phyloP scores from a whole-genome alignment of 2,113 vertebrate species.

The Eurystomus gularis region DNA sequence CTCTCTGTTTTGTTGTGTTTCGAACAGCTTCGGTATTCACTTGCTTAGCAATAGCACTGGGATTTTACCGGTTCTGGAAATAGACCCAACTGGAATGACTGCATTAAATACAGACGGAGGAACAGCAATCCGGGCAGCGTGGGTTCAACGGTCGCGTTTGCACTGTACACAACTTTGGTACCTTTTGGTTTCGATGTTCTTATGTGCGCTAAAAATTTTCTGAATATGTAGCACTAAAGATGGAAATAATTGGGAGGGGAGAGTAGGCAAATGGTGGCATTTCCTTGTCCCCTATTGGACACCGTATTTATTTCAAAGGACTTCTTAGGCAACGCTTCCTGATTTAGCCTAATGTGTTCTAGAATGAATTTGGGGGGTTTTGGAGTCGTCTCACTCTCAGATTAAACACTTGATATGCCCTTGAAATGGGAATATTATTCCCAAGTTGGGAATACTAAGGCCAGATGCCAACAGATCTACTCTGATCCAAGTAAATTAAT shows the following conservation, averaged over 20 bases:
- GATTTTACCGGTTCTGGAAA: slow-evolving; percentile 91
- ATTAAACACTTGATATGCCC: not conserved
- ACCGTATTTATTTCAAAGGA: not conserved
- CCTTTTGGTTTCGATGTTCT: not conserved
- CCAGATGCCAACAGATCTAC: not conserved
- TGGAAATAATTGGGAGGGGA: not conserved
- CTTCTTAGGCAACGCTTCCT: not conserved
- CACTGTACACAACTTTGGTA: not conserved
- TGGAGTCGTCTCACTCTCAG: not conserved
- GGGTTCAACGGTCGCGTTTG: accelerated
- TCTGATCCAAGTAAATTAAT: not conserved
- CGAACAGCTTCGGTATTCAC: slow-evolving; percentile 87
- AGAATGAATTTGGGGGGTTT: not conserved
- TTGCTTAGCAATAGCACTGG: slow-evolving; percentile 89
- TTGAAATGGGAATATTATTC: not conserved
- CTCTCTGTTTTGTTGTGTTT: not conserved
- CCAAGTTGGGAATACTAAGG: not conserved
- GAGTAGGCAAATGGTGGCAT: not conserved
- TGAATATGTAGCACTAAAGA: not conserved
- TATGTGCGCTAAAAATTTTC: not conserved
- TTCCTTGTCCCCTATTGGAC: not conserved
- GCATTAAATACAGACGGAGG: not conserved
- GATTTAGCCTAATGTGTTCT: not conserved
- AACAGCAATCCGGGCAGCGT: not conserved
- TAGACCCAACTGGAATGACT: slow-evolving; percentile 20